Base-by-base conservation (phyloP, 2,888 invertebrate species). In the Lagria hirta region DNA sequence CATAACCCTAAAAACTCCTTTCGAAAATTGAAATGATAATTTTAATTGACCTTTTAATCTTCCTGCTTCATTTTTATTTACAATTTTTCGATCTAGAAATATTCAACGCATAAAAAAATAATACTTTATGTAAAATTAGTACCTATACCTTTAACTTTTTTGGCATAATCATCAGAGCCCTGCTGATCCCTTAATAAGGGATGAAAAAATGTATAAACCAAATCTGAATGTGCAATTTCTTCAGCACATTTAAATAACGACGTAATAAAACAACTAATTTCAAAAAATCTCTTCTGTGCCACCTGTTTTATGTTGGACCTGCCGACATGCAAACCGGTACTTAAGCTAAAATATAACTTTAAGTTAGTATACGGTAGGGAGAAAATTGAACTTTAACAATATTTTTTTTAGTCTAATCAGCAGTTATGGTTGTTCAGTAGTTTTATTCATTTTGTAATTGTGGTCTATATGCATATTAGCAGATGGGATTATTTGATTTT, bases 151-250 rank as follows among this genome's bases (percentile, higher is more conserved):
- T 81, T 84, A 20, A 83, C 80, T 77, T 86, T 89, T 49, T 80
- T 79, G 57, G 84, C 77, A 70, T 85, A 84, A 48, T 90, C 84
- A 58, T 88, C 87, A 6, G 87, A 84, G 62, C 90, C 90, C 68
- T 94, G 91, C 72, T 96, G 95, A 73, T 98, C 98, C 51, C 97
- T 76, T 49, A 96, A 73, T 49, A 98, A 73, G 2, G 97, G 95
- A 75, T 99, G 99, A 76, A 98, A 98, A 77, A 99, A 99, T 1
- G 98, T 99, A 70, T 98, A 98, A 1, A 99, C 95, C 37, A 99
- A 78, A 71, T 96, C 94, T 4, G 88, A 90, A 75, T 98, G 96
- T 0, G 93, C 86, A 57, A 99, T 93, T 76, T 98, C 97, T 55
- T 91, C 87, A 0, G 93, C 88, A 64, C 94, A 83, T 60, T 78